Evolutionary conservation across 1,140 invertebrate genomes (phyloP), one percentile per base, ranked within the genome.

Genomic region (Diachasma alloeum): DNA sequence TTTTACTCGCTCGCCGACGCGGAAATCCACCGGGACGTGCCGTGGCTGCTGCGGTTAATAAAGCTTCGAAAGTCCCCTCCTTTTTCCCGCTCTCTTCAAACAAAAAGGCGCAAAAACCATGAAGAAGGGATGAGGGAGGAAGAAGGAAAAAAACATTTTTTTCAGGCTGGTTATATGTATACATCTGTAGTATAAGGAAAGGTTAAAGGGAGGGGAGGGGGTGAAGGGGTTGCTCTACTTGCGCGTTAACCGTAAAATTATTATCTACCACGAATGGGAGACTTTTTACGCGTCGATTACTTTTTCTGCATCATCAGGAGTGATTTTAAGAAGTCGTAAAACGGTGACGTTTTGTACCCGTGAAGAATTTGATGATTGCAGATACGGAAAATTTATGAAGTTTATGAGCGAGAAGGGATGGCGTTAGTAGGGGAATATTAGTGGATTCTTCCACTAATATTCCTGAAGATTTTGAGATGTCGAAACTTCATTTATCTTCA

Each of bases 1-100:
- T 71, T 71, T 71, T 71, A 71, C 69, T 48, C 56, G 67, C 26
- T 17, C 59, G 59, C 59, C 59, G 59, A 68, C 76, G 66, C 59
- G 76, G 70, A 59, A 68, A 70, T 72, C 70, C 73, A 73, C 73
- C 67, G n/a, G 59, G 71, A 72, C 76, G 56, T 71, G 76, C 69
- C 71, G 72, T 72, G 71, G 63, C 76, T 53, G 76, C 71, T 70
- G 77, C 72, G 77, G 72, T 78, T 78, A 78, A 78, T 78, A 78
- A 75, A 75, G 77, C 74, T 75, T 72, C 53, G 72, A 78, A 74
- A 77, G 59, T 63, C 59, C 59, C 59, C 59, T 63, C 59, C 24
- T 63, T 63, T 63, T 63, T 63, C 22, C 59, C 59, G 48, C 48
- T 53, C 48, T 53, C 59, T 31, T 63, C 59, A 63, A 63, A 63